Base-by-base conservation (phyloP, 2,797 vertebrate species). In the Hyperoplus lanceolatus region DNA sequence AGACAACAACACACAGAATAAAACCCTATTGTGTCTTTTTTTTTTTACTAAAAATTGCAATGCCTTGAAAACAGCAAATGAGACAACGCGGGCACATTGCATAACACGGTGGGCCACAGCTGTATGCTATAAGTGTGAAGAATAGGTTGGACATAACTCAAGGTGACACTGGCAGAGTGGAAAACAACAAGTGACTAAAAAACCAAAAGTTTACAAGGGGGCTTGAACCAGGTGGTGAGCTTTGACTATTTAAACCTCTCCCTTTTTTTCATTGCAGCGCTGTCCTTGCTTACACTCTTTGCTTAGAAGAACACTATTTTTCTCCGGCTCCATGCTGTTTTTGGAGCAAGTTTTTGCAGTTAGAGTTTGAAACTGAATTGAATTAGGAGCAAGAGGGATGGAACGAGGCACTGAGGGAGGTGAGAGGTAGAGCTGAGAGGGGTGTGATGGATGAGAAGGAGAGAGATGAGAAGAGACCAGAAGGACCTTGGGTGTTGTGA, bases 401-500 rank as follows among this genome's bases (percentile, higher is more conserved):
- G 78, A 84, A 76, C 78, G 70, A 75, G 73, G 77, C 12, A 49
- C 57, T 43, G 70, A 81, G 58, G 70, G 83, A 91, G 89, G 83
- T 82, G 87, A 87, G 88, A 91, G 77, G 80, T 69, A 85, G 88
- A 83, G 81, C 78, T 79, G 77, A 87, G 77, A 87, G 85, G 81
- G 87, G 84, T 90, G 83, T 91, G 84, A 87, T 82, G 84, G 85
- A 91, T 90, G 89, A 86, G 79, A 85, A 29, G 29, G 81, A 51
- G 83, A 86, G 82, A 75, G 75, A 86, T 57, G 77, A 88, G 84
- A 87, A 74, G 80, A 85, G 82, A 84, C 77, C 85, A 91, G 86
- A 86, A 93, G 83, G 87, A 90, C 91, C 87, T 90, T 88, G 87
- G 79, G 63, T 86, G 73, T 77, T 81, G 83, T 14, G 83, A 86